phyloP scores from a whole-genome alignment of 2,888 invertebrate species.

The Ectemnius cavifrons region DNA sequence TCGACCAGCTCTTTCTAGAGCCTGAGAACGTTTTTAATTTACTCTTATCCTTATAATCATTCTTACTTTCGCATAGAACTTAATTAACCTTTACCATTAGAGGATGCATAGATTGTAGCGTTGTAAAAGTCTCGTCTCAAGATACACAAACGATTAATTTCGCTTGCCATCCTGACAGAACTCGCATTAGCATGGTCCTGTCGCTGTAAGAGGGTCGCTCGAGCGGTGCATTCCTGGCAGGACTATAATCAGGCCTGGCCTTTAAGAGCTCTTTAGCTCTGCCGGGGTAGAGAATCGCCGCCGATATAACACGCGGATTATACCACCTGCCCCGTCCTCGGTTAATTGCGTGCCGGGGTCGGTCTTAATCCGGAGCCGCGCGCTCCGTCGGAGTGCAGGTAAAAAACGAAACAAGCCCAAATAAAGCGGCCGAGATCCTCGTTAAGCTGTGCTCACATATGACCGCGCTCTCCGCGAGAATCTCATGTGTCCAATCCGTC shows the following conservation, averaged over 20 bases:
- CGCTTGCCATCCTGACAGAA: too few species aligned
- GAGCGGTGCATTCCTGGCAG: slow-evolving; percentile 21
- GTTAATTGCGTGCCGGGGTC: slow-evolving; percentile 48
- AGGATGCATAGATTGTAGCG: too few species aligned
- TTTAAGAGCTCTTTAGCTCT: slow-evolving; percentile 51
- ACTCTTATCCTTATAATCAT: too few species aligned
- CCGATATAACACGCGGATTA: slow-evolving; percentile 29
- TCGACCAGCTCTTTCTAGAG: neutral
- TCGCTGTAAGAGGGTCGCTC: slow-evolving; percentile 8
- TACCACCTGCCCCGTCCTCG: slow-evolving; percentile 51
- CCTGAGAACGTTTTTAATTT: too few species aligned
- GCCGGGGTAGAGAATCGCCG: slow-evolving; percentile 29
- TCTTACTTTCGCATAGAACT: too few species aligned
- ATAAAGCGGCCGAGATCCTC: slow-evolving; percentile 22
- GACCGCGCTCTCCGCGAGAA: slow-evolving; percentile 4
- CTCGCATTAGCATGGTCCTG: too few species aligned
- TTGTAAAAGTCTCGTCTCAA: too few species aligned
- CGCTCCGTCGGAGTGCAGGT: slow-evolving; percentile 11
- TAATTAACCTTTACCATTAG: too few species aligned
- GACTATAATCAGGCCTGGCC: slow-evolving; percentile 17
- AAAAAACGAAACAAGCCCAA: slow-evolving; percentile 22
- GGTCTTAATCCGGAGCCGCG: slow-evolving; percentile 46
- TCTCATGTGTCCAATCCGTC: neutral
- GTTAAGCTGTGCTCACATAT: slow-evolving; percentile 27
- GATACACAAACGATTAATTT: too few species aligned